Evolutionary conservation across 2,113 vertebrate species (phyloP), one percentile per base, ranked within the genome.

Genomic region (Sinocyclocheilus anophthalmus): DNA sequence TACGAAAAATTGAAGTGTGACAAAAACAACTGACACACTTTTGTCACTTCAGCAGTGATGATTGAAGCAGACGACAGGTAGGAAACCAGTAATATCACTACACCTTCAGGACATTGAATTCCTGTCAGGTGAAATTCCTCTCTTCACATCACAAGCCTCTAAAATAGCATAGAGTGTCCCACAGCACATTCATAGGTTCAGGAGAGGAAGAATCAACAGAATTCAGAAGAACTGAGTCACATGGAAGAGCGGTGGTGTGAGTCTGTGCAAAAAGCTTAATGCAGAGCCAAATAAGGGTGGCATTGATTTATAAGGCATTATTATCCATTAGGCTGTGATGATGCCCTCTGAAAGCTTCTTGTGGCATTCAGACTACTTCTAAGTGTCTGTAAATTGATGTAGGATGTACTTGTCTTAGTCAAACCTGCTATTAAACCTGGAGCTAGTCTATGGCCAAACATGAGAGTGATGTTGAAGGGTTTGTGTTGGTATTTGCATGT

Each of bases 61-160:
- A 63, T 42, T 8, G 26, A 77, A 55, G 33, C 69, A 72, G 69
- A 42, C 8, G 1, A 48, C 22, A 82, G n/a, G 45, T n/a, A 50
- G 76, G 59, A 48, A 55, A 20, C 73, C 67, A 67, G 33, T 84
- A 88, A 63, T 80, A 84, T 75, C 24, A 16, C 81, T 18, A 13
- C 57, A 45, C 77, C 85, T 57, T 84, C 7, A 72, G 82, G 76
- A 61, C 50, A 84, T 86, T 81, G 75, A 61, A 87, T 81, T 48
- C 53, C 84, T 82, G 85, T 88, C 77, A 73, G 84, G n/a, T 84
- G 65, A 61, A 70, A 83, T 72, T 76, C 33, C 79, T 55, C 24
- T 72, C 72, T 70, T 89, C 61, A 78, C 53, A 85, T 89, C 76
- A 76, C 24, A 70, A 69, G 37, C 70, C 78, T 76, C 70, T 65